These are phyloP conservation scores for Thereva nobilitata DNA, from an alignment of 2,888 invertebrate genomes.

Conservation along the genomic window DNA sequence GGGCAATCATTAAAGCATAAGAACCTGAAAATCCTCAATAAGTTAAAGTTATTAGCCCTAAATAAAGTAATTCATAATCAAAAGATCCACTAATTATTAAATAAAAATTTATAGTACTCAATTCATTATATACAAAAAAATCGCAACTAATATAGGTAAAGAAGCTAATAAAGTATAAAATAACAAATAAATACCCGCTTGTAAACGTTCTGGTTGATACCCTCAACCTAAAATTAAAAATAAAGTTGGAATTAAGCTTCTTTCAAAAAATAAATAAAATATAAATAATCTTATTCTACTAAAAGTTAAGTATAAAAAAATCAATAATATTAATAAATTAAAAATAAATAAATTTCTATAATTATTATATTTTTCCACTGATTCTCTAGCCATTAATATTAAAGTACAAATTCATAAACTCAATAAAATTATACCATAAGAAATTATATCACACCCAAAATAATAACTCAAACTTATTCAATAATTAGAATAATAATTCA, in stretches of 20 bases:
- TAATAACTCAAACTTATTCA: constrained; percentile 58
- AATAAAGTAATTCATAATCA: constrained; percentile 60
- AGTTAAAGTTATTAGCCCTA: constrained; percentile 63
- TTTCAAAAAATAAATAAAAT: constrained; percentile 75
- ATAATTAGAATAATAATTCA: constrained; percentile 54
- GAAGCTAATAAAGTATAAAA: constrained; percentile 73
- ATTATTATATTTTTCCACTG: constrained; percentile 59
- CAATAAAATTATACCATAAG: constrained; percentile 62
- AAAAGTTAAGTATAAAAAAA: constrained; percentile 65
- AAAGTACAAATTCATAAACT: constrained; percentile 66
- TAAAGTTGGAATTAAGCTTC: constrained; percentile 69
- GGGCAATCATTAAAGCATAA: constrained; percentile 66
- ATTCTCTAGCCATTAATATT: constrained; percentile 64
- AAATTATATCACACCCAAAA: constrained; percentile 61
- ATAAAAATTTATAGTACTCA: constrained; percentile 61
- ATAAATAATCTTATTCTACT: constrained; percentile 63
- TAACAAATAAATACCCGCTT: constrained; percentile 69
- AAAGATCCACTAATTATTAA: constrained; percentile 59
- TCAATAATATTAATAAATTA: constrained; percentile 61
- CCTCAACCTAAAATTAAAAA: constrained; percentile 71
- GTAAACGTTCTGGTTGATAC: constrained; percentile 70
- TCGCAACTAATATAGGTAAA: constrained; percentile 59
- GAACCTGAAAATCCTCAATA: constrained; percentile 62
- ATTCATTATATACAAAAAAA: constrained; percentile 51
- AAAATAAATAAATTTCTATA: constrained; percentile 62